Conservation (phyloP, 2,113 vertebrate species). For the Panurus biarmicus region DNA sequence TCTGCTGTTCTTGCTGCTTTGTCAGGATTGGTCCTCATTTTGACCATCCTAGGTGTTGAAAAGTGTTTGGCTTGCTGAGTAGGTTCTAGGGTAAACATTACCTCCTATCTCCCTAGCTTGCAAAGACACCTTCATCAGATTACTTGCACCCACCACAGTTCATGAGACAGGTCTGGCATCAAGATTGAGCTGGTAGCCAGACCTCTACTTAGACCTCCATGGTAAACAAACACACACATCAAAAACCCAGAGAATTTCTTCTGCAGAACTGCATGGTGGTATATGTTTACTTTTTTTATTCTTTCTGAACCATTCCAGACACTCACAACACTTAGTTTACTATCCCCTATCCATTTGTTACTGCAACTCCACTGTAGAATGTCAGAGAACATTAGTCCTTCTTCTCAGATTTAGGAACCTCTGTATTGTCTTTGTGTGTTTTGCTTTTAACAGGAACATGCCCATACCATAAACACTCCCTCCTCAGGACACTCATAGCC, state of each 20-base stretch:
- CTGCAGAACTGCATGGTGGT: neutral
- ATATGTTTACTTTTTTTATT: neutral
- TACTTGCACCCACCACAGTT: neutral
- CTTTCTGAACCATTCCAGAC: neutral
- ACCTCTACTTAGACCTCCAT: neutral
- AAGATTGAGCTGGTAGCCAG: neutral
- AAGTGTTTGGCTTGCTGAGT: neutral
- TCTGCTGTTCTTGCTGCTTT: neutral
- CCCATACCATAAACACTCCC: neutral
- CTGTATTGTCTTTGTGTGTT: neutral
- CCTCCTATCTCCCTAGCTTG: neutral
- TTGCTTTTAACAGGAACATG: neutral
- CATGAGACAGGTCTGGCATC: neutral
- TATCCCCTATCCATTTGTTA: neutral
- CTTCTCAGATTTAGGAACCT: neutral
- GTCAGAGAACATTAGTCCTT: neutral
- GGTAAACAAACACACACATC: fast-evolving
- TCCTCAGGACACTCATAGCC: neutral
- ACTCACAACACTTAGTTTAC: neutral
- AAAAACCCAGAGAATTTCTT: neutral
- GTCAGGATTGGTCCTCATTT: neutral
- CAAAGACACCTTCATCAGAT: neutral
- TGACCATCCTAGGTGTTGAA: neutral
- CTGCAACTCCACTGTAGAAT: neutral
- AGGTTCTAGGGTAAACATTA: neutral